phyloP scores from a whole-genome alignment of 2,113 vertebrate species.

The Notechis scutatus region DNA sequence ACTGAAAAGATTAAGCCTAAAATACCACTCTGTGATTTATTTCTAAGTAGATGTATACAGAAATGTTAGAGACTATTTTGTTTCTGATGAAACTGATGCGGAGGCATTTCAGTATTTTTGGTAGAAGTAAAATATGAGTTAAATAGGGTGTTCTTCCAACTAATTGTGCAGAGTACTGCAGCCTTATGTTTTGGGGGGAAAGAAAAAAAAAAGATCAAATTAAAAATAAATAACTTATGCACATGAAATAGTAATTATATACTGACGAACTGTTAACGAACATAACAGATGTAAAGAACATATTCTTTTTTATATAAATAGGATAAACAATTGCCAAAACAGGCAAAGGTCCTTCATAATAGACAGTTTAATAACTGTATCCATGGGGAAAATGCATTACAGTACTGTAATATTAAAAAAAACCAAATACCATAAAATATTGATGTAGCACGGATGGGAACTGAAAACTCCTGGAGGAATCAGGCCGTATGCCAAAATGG shows the following conservation, averaged over 20 bases:
- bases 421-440: slow-evolving; percentile 6
- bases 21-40: background rate
- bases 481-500: background rate
- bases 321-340: background rate
- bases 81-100: background rate
- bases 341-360: background rate
- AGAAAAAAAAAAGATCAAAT: background rate
- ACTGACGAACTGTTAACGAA: background rate
- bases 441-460: background rate
- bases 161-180: background rate
- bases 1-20: background rate
- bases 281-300: background rate
- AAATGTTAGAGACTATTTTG: background rate
- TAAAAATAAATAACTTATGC: background rate
- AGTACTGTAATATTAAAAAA: slow-evolving; percentile 33
- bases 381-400: background rate
- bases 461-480: background rate
- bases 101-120: background rate
- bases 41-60: background rate
- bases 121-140: background rate
- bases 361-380: background rate
- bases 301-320: background rate
- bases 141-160: background rate
- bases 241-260: background rate
- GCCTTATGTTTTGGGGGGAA: background rate